These are phyloP conservation scores for Trichomycterus rosablanca DNA, from an alignment of 2,113 vertebrate species.

Conservation along the genomic window DNA sequence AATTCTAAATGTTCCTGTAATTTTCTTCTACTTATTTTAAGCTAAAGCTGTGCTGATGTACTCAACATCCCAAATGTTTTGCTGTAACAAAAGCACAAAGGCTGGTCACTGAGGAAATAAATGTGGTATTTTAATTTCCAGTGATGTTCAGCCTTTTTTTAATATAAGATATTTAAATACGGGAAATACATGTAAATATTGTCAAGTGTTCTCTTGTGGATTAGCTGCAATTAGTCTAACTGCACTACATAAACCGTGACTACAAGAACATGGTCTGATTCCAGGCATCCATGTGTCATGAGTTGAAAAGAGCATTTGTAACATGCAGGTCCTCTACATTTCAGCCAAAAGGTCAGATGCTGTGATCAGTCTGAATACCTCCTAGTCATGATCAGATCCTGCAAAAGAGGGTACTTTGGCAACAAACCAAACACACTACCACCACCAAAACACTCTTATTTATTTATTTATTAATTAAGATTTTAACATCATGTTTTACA, in stretches of 20 bases:
- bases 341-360: conserved; percentile 22
- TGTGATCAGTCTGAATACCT: not conserved
- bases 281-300: conserved; percentile 7
- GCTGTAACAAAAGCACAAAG: not conserved
- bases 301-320: conserved; percentile 2
- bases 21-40: conserved; percentile 7
- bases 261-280: not conserved
- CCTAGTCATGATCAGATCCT: conserved; percentile 2
- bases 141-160: too few relatives aligned
- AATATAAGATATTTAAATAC: too few relatives aligned
- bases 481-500: too few relatives aligned
- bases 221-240: conserved; percentile 4
- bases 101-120: too few relatives aligned
- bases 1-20: too few relatives aligned
- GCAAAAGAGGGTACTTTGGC: not conserved
- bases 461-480: too few relatives aligned
- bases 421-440: not conserved
- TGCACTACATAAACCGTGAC: conserved; percentile 4
- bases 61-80: conserved; percentile 1
- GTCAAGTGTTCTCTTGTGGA: too few relatives aligned
- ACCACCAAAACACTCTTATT: not conserved
- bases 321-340: conserved; percentile 20
- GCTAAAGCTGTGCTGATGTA: conserved; percentile 4
- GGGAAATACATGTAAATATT: too few relatives aligned
- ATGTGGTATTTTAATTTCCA: too few relatives aligned